Evolutionary conservation across 2,888 invertebrate genomes (phyloP).

Genomic region (Ophion slaviceki): DNA sequence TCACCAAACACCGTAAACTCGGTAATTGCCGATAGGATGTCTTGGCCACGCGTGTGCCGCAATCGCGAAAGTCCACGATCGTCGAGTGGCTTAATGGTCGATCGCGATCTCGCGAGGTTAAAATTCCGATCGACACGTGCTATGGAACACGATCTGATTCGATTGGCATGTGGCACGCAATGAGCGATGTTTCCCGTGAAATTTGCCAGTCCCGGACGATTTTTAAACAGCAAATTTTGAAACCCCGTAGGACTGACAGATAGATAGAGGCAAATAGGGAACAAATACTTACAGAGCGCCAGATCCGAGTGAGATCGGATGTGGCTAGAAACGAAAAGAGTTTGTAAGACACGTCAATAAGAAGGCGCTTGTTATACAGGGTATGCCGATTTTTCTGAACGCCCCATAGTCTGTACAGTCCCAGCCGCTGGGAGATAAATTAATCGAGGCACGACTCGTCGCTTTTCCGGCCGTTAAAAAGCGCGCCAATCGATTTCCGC

Average conservation of each 20-base stretch:
- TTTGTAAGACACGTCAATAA: constrained; percentile 40
- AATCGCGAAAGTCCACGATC: constrained; percentile 46
- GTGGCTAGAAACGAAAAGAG: constrained; percentile 30
- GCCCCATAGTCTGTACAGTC: constrained; percentile 49
- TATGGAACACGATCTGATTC: neutral
- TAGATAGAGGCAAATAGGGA: constrained; percentile 6
- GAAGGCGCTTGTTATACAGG: constrained; percentile 46
- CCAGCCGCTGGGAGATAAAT: constrained; percentile 71
- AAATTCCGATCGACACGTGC: constrained; percentile 64
- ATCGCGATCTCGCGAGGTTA: constrained; percentile 69
- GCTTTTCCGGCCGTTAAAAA: constrained; percentile 76
- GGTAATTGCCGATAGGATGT: constrained; percentile 59
- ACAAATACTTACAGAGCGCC: constrained; percentile 13
- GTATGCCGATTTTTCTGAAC: constrained; percentile 66
- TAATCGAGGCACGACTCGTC: constrained; percentile 74
- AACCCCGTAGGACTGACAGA: neutral
- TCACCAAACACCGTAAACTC: constrained; percentile 59
- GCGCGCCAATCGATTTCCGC: constrained; percentile 73
- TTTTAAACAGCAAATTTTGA: neutral
- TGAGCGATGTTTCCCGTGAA: neutral
- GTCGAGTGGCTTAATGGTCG: constrained; percentile 18
- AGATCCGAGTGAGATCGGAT: constrained; percentile 11
- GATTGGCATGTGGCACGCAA: neutral
- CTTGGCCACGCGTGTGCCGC: constrained; percentile 28
- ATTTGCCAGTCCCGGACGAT: neutral